Evolutionary conservation across 2,888 invertebrate species (phyloP), one percentile per base, ranked within the genome.

Genomic region (Drosophila nr. medialis): DNA sequence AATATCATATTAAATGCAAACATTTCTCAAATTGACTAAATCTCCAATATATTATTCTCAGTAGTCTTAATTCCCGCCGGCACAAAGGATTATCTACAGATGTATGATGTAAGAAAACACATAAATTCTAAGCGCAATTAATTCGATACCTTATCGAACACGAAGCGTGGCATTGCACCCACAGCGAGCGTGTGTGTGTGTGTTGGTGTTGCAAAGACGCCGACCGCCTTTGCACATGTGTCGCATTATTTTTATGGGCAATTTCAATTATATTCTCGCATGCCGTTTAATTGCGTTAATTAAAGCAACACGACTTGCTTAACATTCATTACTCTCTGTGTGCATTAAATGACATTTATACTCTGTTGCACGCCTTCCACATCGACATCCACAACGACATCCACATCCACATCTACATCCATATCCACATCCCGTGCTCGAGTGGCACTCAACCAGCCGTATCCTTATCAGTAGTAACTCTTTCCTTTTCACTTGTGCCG

Each of bases 261-360:
- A 80, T 89, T 89, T 80, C 80, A 85, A 85, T 85, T 85, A 84
- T 89, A 62, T 75, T 63, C 72, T 63, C 70, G 63, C 73, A 62
- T 55, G 73, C 67, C 85, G 71, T 77, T 89, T 85, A 89, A 85
- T 89, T 89, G 80, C 85, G 74, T 89, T 85, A 85, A 85, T 85
- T 89, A 89, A 85, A 81, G 67, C 89, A 87, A 80, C 75, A 74
- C 83, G 86, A 81, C 67, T 71, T 85, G 82, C 71, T 89, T 72
- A 77, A 89, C 86, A 83, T 85, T 86, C 87, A 85, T 89, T 84
- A 67, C 75, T 60, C 59, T 53, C 50, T 53, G 48, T 58, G 51
- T 65, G 65, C 69, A 63, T 60, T 79, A 75, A 65, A 75, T 75
- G 80, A 61, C 80, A 66, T 75, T 76, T 72, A 72, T 75, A 56